Percentiles rank a stretch among this genome's conserved stretches.
Conservation (phyloP, 2,797 vertebrate species). For the Pseudochromis fuscus region DNA sequence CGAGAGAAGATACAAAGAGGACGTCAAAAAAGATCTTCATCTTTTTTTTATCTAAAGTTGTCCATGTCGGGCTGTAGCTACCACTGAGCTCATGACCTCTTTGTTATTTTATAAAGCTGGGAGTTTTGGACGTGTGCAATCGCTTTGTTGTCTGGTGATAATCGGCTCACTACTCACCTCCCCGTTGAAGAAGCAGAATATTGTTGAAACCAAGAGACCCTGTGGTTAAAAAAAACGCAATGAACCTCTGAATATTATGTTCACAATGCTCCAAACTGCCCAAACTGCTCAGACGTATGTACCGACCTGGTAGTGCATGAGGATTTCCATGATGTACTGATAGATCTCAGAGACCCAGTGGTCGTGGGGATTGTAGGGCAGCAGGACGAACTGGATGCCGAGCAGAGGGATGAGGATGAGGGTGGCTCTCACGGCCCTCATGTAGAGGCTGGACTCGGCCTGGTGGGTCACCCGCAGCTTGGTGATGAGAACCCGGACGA, state of each 20-base stretch:
- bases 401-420: conserved; percentile 96
- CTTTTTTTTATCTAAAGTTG: no score
- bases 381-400: conserved; percentile 94
- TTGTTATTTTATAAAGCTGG: no score
- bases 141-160: no score
- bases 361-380: conserved; percentile 92
- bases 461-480: conserved; percentile 97
- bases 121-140: no score
- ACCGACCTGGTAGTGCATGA: conserved; percentile 95
- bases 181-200: conserved; percentile 98
- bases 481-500: conserved; percentile 96
- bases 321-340: conserved; percentile 92
- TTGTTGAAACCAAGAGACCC: conserved; percentile 95
- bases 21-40: no score
- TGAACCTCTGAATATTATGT: no score
- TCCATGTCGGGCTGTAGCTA: no score
- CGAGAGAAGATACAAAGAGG: background rate
- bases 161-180: conserved; percentile 88
- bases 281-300: fast-evolving
- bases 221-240: conserved; percentile 69
- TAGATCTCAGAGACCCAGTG: conserved; percentile 89
- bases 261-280: no score
- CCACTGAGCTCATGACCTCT: no score
- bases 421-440: conserved; percentile 96
- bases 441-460: conserved; percentile 96